phyloP scores from a whole-genome alignment of 2,888 invertebrate genomes.

The Exocentrus adspersus region DNA sequence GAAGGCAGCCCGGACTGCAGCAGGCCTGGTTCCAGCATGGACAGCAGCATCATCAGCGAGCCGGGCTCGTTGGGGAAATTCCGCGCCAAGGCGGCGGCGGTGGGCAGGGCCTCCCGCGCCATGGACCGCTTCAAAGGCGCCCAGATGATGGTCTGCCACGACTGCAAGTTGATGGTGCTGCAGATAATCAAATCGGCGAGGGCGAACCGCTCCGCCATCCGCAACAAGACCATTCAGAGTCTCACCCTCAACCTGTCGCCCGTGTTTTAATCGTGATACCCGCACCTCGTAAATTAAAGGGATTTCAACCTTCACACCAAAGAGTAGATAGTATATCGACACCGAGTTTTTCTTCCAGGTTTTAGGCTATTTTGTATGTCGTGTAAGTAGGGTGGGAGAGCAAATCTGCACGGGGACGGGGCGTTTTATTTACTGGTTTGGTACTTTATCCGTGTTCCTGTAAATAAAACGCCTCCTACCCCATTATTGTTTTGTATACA shows the following conservation, averaged over 20 bases:
- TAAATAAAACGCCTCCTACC: no score
- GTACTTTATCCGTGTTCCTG: no score
- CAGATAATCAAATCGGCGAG: slow-evolving; percentile 92
- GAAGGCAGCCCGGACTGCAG: slow-evolving; percentile 60
- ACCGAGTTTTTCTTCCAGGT: slow-evolving; percentile 15
- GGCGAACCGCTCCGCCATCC: slow-evolving; percentile 82
- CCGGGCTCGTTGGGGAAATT: slow-evolving; percentile 47
- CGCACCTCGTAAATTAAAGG: slow-evolving; percentile 15
- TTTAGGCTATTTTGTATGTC: slow-evolving; percentile 5
- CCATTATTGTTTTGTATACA: no score
- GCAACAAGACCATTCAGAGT: slow-evolving; percentile 83
- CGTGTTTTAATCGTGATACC: slow-evolving; percentile 68
- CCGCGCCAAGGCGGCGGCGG: slow-evolving; percentile 51
- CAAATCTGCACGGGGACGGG: slow-evolving; percentile 13
- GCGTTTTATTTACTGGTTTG: no score
- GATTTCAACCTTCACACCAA: slow-evolving; percentile 27
- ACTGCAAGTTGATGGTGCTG: slow-evolving; percentile 93
- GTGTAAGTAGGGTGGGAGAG: neutral
- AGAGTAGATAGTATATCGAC: slow-evolving; percentile 25
- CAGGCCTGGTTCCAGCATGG: slow-evolving; percentile 66
- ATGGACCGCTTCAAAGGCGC: slow-evolving; percentile 67
- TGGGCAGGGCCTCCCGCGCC: slow-evolving; percentile 60
- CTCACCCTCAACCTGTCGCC: slow-evolving; percentile 86
- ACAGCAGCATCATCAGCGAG: slow-evolving; percentile 63
- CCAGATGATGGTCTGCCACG: slow-evolving; percentile 91